These are phyloP conservation scores for Macropus fuliginosus DNA, from an alignment of 2,797 vertebrate genomes.

Conservation along the genomic window DNA sequence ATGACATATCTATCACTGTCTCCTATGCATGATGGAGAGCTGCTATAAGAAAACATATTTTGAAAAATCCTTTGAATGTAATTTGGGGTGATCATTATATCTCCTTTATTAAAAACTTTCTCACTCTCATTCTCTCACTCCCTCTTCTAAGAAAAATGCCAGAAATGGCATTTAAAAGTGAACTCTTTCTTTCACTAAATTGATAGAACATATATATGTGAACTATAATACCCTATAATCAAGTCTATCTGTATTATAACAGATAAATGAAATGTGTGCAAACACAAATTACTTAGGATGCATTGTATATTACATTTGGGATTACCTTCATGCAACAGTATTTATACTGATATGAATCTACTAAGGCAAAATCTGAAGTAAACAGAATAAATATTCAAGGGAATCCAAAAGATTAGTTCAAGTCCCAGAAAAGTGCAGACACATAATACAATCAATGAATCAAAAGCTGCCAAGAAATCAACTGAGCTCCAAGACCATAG, in stretches of 20 bases:
- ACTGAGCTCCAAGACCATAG: slow-evolving; percentile 28
- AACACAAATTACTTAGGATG: neutral
- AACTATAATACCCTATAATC: slow-evolving; percentile 19
- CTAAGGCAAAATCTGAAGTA: slow-evolving; percentile 57
- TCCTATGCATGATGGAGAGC: no score
- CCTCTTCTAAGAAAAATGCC: neutral
- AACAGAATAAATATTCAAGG: slow-evolving; percentile 56
- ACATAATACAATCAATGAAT: slow-evolving; percentile 64
- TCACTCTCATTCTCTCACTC: neutral
- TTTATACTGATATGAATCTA: slow-evolving; percentile 28
- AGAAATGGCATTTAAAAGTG: slow-evolving; percentile 19
- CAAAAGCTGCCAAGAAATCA: slow-evolving; percentile 71
- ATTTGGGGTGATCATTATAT: neutral
- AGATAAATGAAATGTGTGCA: slow-evolving; percentile 42
- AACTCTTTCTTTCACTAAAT: neutral
- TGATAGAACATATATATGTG: neutral
- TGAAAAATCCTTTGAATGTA: neutral
- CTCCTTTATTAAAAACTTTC: neutral
- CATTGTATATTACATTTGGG: slow-evolving; percentile 43
- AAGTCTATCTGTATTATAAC: slow-evolving; percentile 25
- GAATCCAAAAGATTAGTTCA: slow-evolving; percentile 36
- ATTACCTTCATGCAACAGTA: slow-evolving; percentile 25
- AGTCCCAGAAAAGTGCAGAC: slow-evolving; percentile 55
- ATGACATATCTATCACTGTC: neutral
- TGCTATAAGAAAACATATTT: neutral